Evolutionary conservation across 2,113 vertebrate genomes (phyloP), one percentile per base, ranked within the genome.

Genomic region (Calyptomena viridis): DNA sequence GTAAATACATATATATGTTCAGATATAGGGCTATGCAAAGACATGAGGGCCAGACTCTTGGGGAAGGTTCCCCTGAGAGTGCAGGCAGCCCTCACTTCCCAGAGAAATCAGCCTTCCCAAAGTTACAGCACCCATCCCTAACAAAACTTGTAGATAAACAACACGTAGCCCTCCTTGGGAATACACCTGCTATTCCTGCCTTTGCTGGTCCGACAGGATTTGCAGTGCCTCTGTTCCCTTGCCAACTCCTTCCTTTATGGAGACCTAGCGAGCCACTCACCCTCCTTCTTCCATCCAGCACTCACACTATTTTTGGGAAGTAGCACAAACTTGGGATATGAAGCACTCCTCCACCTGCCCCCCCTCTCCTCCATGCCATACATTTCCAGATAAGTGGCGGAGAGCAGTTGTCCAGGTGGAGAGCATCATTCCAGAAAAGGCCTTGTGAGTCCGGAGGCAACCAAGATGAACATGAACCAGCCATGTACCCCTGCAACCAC

Each of bases 91-190:
- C 44, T 52, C 63, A 30, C 52, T 31, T 52, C 52, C 46, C 30
- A 17, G 44, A 63, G 40, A 22, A 2, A 0, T 4, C 42, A 52
- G 44, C 44, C 24, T 58, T 77, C 33, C 33, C n/a, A 17, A n/a
- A 15, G n/a, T 4, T 17, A 37, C 5, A 12, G 63, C 31, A 64
- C 6, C 11, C 39, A 84, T 42, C 17, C n/a, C 53, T 31, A 66
- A 30, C 6, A 33, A 15, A 60, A 62, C 89, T 14, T 66, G 28
- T n/a, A 71, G 80, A 42, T 20, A 55, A 71, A 37, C 31, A 79
- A 23, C 15, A 37, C 0, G 0, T 52, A 59, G 44, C 8, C 21
- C 10, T 7, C 20, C 14, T 23, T 19, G 56, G 55, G 42, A 56
- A 24, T 2, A 44, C 16, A 55, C 19, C 19, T 49, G 39, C 39